phyloP scores from a whole-genome alignment of 2,888 invertebrate genomes.

The Drosophila dives region DNA sequence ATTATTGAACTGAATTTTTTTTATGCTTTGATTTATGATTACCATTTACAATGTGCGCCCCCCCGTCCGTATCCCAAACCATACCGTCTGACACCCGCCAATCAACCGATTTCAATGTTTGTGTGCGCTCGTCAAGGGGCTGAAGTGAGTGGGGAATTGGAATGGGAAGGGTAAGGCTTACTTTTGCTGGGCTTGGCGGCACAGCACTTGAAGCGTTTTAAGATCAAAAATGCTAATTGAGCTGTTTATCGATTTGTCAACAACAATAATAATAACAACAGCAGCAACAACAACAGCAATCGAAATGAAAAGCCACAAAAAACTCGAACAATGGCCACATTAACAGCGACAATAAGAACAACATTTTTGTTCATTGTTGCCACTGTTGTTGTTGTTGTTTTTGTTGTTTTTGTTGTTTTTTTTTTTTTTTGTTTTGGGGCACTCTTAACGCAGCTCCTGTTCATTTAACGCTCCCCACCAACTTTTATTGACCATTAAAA shows the following conservation, averaged over 20 bases:
- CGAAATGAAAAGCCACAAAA: constrained; percentile 43
- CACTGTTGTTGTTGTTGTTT: background rate
- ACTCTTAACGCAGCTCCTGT: constrained; percentile 50
- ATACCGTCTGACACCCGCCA: constrained; percentile 6
- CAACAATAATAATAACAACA: constrained; percentile 39
- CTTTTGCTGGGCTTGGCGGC: constrained; percentile 44
- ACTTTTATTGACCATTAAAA: constrained; percentile 82
- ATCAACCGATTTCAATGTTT: constrained; percentile 5
- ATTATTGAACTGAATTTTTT: constrained; percentile 74
- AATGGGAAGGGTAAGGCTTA: background rate
- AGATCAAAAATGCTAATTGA: constrained; percentile 79
- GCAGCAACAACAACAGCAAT: constrained; percentile 38
- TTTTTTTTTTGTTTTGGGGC: constrained; percentile 25
- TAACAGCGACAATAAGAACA: constrained; percentile 45
- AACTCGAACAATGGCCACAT: constrained; percentile 67
- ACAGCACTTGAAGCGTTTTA: constrained; percentile 51
- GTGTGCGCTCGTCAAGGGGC: background rate
- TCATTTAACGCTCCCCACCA: constrained; percentile 37
- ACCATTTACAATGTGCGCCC: constrained; percentile 35
- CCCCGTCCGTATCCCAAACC: background rate
- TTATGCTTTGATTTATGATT: constrained; percentile 78
- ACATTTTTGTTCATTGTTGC: constrained; percentile 46
- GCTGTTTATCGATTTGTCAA: constrained; percentile 80
- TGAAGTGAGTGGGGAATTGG: background rate
- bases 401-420: constrained; percentile 14